Base-by-base conservation (phyloP, 2,797 vertebrate species). In the Mus minutoides region DNA sequence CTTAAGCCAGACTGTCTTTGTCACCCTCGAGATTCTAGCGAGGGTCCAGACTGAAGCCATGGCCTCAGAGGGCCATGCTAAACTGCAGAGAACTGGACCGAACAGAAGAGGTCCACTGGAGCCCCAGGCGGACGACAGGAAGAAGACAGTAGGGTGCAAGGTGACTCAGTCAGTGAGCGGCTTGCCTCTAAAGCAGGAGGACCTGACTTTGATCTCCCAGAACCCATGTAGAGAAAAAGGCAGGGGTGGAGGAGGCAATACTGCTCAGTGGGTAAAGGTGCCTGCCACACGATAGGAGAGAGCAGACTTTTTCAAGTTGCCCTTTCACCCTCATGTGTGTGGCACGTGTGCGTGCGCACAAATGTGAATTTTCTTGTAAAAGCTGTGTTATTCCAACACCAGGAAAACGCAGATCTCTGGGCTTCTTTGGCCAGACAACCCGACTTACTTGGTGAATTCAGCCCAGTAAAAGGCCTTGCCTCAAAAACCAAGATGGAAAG, bases 271-370 rank as follows among this genome's bases (percentile, higher is more conserved):
- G 14, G 49, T 56, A 37, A 56, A 40, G n/a, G n/a, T 17, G 43
- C 16, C 40, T 56, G 49, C n/a, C 34, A 56, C 22, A 19, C 0
- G 3, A 13, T 4, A 71, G 49, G 46, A 54, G 21, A 71, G 7
- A 69, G n/a, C 13, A 2, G 60, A 85, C 60, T 11, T 69, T 46
- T 52, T n/a, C 64, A 24, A 26, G 31, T 24, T 69, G 84, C 54
- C 34, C 60, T 67, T 37, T 64, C 60, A 46, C 26, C 26, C 31
- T 9, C 21, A 34, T 3, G 9, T 31, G 12, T 46, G 75, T 46
- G 62, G 12, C 22, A 4, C 10, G 22, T 6, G 71, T 1, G 10
- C 0, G 26, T 13, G 26, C 19, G 2, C 29, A 22, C 2, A 6
- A 6, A 19, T 83, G 79, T 82, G 8, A 54, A 54, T 54, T 52